Conservation (phyloP, 2,113 vertebrate genomes). For the Phalacrocorax brasilianus region DNA sequence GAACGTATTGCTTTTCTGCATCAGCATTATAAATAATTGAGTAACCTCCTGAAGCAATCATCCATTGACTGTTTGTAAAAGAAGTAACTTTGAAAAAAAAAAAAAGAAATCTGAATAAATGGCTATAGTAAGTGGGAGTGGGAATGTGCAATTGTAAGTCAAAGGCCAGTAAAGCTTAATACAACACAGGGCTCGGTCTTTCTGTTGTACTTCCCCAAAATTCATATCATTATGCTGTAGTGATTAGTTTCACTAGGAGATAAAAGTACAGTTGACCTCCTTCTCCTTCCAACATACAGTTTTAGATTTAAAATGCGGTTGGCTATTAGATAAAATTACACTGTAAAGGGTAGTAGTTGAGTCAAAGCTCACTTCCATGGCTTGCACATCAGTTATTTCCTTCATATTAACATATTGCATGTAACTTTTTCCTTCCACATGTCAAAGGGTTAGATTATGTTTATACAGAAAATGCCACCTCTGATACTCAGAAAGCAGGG, state of each 20-base stretch:
- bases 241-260: not conserved
- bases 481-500: not conserved
- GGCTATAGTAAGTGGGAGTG: not conserved
- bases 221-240: not conserved
- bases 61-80: slow-evolving; percentile 49
- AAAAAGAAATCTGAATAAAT: not conserved
- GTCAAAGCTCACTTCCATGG: not conserved
- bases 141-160: not conserved
- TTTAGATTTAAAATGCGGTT: not conserved
- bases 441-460: not conserved
- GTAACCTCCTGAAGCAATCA: slow-evolving; percentile 50
- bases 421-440: not conserved
- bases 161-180: slow-evolving; percentile 29
- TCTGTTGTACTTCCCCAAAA: not conserved
- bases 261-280: not conserved
- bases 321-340: not conserved
- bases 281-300: not conserved
- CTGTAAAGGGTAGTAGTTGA: not conserved
- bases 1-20: slow-evolving; percentile 54
- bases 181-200: not conserved
- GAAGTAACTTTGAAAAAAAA: not conserved
- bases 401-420: not conserved
- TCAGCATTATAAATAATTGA: slow-evolving; percentile 62
- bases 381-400: not conserved
- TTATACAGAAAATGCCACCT: not conserved